Evolutionary conservation across 2,888 invertebrate species (phyloP).

Genomic region (Drosophila paucipuncta): DNA sequence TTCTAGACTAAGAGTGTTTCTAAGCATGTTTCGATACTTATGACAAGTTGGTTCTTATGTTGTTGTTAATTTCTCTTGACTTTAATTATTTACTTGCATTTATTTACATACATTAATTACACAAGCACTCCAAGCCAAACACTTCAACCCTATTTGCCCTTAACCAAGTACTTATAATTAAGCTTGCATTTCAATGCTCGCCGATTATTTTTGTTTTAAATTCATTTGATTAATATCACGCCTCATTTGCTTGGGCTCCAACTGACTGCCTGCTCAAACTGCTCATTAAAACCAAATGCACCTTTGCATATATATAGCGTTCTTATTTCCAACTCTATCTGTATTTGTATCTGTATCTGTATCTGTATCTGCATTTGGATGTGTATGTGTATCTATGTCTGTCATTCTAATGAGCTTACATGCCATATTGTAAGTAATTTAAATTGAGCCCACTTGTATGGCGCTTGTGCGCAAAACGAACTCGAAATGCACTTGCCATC

Average conservation of each 20-base stretch:
- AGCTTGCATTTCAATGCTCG: slow-evolving; percentile 15
- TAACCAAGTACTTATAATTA: slow-evolving; percentile 15
- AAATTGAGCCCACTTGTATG: slow-evolving; percentile 63
- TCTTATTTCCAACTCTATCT: slow-evolving; percentile 5
- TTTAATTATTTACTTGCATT: slow-evolving; percentile 10
- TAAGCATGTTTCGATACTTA: neutral
- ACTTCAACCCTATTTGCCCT: neutral
- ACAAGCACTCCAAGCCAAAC: neutral
- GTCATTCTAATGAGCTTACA: slow-evolving; percentile 69
- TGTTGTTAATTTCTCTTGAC: slow-evolving; percentile 14
- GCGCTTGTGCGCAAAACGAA: slow-evolving; percentile 62
- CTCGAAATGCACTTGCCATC: slow-evolving; percentile 59
- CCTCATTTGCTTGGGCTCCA: slow-evolving; percentile 48
- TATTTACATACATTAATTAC: slow-evolving; percentile 1
- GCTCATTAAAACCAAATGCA: slow-evolving; percentile 30
- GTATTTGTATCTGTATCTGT: slow-evolving; percentile 12
- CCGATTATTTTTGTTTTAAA: slow-evolving; percentile 38
- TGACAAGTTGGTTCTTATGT: neutral
- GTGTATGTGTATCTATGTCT: slow-evolving; percentile 28
- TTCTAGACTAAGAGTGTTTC: neutral
- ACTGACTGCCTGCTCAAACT: slow-evolving; percentile 7
- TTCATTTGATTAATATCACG: slow-evolving; percentile 54
- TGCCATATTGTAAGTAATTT: slow-evolving; percentile 67
- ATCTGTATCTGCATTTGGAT: slow-evolving; percentile 10
- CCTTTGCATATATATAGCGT: slow-evolving; percentile 2